Base-by-base conservation (phyloP, 1,140 invertebrate species). In the Coboldia fuscipes region DNA sequence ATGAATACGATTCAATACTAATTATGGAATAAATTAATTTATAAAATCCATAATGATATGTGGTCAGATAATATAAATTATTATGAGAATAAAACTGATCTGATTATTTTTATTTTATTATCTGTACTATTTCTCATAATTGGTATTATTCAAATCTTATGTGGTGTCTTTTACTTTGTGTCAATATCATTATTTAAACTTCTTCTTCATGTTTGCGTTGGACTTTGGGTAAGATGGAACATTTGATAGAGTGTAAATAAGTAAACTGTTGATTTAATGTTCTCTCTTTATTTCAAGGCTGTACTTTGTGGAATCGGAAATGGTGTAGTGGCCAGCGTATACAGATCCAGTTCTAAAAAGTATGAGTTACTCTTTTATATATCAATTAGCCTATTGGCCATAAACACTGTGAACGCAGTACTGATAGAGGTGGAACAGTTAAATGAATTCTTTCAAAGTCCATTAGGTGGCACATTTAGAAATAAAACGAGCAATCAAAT, bases 311-410 rank as follows among this genome's bases (percentile, higher is more conserved):
- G 58, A 10, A 57, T 60, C 28, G 43, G 41, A 18, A 51, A 46
- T 27, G 54, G 48, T 19, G 54, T 58, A 48, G 39, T 56, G 15
- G 45, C 51, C 8, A 60, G 51, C 41, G 51, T 57, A 29, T 54
- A 53, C 9, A 39, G 46, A 35, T 40, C 57, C 33, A 54, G 50
- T 3, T 33, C 49, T 10, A 44, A 44, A 32, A 46, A 56, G 30
- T 58, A 61, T 29, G 57, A 60, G 40, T 43, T 48, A 10, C 43
- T 63, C 12, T 49, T 62, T 5, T 60, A 55, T 35, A 45, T 61
- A 28, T 52, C 57, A 5, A 37, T 59, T 16, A 54, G 56, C 4
- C 51, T 62, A 10, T 42, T 62, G 12, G 44, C 46, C 12, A 43
- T 57, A 8, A 61, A 62, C 36, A 41, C 48, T 12, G 46, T 61